Evolutionary conservation across 2,888 invertebrate genomes (phyloP).

Genomic region (Dicyrtomina minuta): DNA sequence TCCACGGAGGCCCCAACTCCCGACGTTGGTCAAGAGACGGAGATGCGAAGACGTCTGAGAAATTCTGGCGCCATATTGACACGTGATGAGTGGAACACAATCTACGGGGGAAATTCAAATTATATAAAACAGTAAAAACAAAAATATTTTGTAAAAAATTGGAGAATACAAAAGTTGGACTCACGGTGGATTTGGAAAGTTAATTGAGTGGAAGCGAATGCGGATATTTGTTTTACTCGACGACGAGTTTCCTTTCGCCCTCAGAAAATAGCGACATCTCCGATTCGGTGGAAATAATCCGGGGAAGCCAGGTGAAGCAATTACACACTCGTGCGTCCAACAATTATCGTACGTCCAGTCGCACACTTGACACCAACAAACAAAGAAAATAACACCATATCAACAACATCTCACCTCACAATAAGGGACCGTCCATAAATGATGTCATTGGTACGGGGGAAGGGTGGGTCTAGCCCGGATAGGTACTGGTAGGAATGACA

Average conservation of each 20-base stretch:
- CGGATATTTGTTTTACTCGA: conserved; percentile 39
- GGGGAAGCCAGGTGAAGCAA: conserved; percentile 71
- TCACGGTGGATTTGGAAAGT: conserved; percentile 50
- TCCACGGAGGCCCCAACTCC: conserved; percentile 43
- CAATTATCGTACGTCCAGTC: conserved; percentile 76
- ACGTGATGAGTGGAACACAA: conserved; percentile 48
- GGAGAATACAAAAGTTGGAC: too few relatives aligned
- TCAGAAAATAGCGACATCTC: conserved; percentile 70
- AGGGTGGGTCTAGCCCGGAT: too few relatives aligned
- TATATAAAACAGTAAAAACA: too few relatives aligned
- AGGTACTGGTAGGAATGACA: too few relatives aligned
- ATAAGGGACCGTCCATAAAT: too few relatives aligned
- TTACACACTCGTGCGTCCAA: conserved; percentile 61
- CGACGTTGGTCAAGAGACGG: too few relatives aligned
- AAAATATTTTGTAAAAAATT: too few relatives aligned
- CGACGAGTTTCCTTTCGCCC: conserved; percentile 63
- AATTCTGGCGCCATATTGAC: conserved; percentile 47
- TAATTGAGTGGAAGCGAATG: conserved; percentile 46
- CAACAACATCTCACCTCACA: too few relatives aligned
- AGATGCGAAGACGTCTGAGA: conserved; percentile 12
- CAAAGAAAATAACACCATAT: too few relatives aligned
- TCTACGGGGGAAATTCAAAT: too few relatives aligned
- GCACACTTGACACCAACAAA: too few relatives aligned
- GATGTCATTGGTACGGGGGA: too few relatives aligned
- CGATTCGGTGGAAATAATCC: conserved; percentile 67